Percentiles rank a stretch among this genome's conserved stretches.
These are phyloP conservation scores for Sebastes wilsoni DNA, from an alignment of 2,797 vertebrate genomes.

Conservation along the genomic window DNA sequence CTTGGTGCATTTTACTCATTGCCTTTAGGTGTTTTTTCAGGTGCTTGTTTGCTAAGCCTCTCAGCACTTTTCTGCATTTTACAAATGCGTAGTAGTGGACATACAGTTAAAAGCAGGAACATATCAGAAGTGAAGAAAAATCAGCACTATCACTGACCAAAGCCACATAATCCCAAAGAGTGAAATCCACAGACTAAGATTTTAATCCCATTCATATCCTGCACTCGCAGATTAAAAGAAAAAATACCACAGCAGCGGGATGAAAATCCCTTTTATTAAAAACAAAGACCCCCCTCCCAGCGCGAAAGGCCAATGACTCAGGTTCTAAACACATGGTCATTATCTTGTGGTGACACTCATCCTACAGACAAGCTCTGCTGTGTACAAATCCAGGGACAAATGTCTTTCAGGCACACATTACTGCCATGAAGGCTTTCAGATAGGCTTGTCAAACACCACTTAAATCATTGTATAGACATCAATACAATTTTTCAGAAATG, in stretches of 20 bases:
- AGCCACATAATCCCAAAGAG: conserved; percentile 88
- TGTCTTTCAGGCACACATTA: conserved; percentile 13
- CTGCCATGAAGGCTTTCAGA: conserved; percentile 13
- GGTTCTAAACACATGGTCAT: conserved; percentile 50
- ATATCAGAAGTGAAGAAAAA: conserved; percentile 56
- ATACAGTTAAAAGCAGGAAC: conserved; percentile 36
- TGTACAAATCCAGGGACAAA: conserved; percentile 18
- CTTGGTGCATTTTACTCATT: not conserved
- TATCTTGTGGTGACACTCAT: conserved; percentile 32
- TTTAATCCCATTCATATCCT: conserved; percentile 89
- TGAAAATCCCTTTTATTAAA: conserved; percentile 53
- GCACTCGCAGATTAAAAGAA: conserved; percentile 47
- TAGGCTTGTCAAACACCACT: not conserved
- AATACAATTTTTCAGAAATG: conserved; percentile 13
- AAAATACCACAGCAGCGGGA: conserved; percentile 39
- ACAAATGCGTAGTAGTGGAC: not conserved
- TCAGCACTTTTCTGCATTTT: not conserved
- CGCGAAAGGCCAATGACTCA: conserved; percentile 43
- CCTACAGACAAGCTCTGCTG: conserved; percentile 11
- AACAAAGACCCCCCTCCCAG: conserved; percentile 26
- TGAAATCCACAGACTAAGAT: conserved; percentile 87
- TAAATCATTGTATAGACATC: not conserved
- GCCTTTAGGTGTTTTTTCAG: not conserved
- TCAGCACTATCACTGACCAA: conserved; percentile 87
- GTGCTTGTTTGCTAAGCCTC: not conserved